Percentiles rank a stretch among this genome's conserved stretches.
phyloP scores from a whole-genome alignment of 53 echinoderm and acorn worm genomes.

The Arbacia lixula region DNA sequence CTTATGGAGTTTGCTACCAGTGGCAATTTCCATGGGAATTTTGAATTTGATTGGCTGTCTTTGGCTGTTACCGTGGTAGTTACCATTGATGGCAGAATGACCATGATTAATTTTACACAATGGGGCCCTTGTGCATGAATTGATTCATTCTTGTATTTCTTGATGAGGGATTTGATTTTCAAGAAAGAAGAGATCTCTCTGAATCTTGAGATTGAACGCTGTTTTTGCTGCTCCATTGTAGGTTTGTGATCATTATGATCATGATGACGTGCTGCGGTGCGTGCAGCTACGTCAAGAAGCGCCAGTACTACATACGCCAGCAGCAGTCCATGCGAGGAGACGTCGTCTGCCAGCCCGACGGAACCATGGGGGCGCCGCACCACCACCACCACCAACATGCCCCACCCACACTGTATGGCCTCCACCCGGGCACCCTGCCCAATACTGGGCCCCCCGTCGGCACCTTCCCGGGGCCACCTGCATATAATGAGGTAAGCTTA shows the following conservation, averaged over 20 bases:
- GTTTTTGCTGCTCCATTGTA: neutral
- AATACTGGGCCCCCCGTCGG: slow-evolving; percentile 13
- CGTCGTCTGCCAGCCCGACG: neutral
- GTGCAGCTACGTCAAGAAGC: slow-evolving; percentile 83
- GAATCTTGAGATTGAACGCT: too few species aligned
- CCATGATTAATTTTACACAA: too few species aligned
- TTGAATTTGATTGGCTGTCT: too few species aligned
- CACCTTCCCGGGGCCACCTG: slow-evolving; percentile 71
- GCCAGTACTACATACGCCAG: slow-evolving; percentile 76
- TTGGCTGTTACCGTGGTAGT: too few species aligned
- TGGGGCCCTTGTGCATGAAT: too few species aligned
- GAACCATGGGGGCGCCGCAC: neutral
- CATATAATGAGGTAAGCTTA: slow-evolving; percentile 87
- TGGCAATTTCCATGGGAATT: too few species aligned
- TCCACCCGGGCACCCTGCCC: slow-evolving; percentile 8
- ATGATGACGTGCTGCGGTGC: slow-evolving; percentile 96
- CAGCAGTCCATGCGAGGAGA: slow-evolving; percentile 11
- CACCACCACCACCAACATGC: neutral
- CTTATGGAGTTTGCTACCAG: too few species aligned
- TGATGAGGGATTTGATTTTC: too few species aligned
- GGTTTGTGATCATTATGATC: slow-evolving; percentile 91
- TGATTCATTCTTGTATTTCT: too few species aligned
- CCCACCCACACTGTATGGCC: slow-evolving; percentile 9
- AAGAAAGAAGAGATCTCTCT: too few species aligned
- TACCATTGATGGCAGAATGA: too few species aligned